Conservation (phyloP, 2,888 invertebrate species). For the Nebria salina region DNA sequence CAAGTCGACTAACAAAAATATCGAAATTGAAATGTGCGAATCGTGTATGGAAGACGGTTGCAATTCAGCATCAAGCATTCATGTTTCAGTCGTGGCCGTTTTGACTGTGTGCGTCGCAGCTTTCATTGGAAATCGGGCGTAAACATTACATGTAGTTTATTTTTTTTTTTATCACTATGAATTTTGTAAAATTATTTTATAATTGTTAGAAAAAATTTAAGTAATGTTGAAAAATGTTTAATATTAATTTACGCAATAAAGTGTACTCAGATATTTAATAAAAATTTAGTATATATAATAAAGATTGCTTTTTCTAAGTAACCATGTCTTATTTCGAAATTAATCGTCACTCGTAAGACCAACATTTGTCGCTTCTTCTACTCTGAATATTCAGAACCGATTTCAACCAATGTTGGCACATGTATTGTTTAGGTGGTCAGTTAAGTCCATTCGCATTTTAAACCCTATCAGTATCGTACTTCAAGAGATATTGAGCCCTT, state of each 20-base stretch:
- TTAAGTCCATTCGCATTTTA: no score
- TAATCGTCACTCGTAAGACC: no score
- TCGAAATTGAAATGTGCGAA: constrained; percentile 26
- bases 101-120: constrained; percentile 18
- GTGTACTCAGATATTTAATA: not conserved
- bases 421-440: no score
- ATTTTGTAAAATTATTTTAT: constrained; percentile 5
- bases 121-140: not conserved
- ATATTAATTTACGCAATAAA: not conserved
- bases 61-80: constrained; percentile 45
- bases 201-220: not conserved
- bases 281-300: not conserved
- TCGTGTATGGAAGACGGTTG: constrained; percentile 45
- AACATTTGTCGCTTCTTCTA: no score
- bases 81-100: constrained; percentile 55
- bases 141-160: not conserved
- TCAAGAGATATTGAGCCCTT: no score
- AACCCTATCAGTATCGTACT: no score
- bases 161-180: not conserved
- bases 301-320: not conserved
- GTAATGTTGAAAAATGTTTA: not conserved
- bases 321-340: not conserved
- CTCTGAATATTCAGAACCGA: no score
- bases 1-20: constrained; percentile 13
- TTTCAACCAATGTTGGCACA: no score